Conservation (phyloP, 2,888 invertebrate genomes). For the Agrochola circellaris region DNA sequence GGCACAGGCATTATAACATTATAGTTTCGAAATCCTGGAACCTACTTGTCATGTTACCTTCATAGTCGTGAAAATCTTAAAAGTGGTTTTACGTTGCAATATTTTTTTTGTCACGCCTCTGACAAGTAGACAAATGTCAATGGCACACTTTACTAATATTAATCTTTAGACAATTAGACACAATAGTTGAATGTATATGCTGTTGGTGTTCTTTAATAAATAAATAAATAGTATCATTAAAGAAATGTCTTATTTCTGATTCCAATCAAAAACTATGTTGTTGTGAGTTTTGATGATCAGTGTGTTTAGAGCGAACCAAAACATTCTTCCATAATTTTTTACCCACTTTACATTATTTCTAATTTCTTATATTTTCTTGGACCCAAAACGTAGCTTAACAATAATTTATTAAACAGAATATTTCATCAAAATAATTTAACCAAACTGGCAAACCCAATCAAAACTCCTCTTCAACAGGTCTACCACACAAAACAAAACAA, state of each 20-base stretch:
- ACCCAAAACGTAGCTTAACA: neutral
- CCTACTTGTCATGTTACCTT: neutral
- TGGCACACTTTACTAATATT: neutral
- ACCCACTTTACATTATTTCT: neutral
- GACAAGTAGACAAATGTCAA: neutral
- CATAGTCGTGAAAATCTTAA: neutral
- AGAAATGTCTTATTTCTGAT: neutral
- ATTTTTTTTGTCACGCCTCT: neutral
- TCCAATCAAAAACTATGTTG: neutral
- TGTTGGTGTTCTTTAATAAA: too few species aligned
- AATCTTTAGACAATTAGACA: neutral
- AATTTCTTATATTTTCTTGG: neutral
- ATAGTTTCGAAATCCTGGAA: conserved; percentile 5
- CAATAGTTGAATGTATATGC: too few species aligned
- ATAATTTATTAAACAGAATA: conserved; percentile 1
- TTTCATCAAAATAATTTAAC: neutral
- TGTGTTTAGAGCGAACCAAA: neutral
- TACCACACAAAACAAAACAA: conserved; percentile 11
- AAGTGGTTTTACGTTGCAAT: too few species aligned
- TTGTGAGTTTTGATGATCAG: neutral
- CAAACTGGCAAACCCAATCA: neutral
- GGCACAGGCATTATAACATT: neutral
- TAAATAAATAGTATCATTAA: too few species aligned
- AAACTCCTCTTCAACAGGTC: neutral
- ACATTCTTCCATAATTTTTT: neutral